phyloP scores from a whole-genome alignment of 2,113 vertebrate species.

The Probosciger aterrimus region DNA sequence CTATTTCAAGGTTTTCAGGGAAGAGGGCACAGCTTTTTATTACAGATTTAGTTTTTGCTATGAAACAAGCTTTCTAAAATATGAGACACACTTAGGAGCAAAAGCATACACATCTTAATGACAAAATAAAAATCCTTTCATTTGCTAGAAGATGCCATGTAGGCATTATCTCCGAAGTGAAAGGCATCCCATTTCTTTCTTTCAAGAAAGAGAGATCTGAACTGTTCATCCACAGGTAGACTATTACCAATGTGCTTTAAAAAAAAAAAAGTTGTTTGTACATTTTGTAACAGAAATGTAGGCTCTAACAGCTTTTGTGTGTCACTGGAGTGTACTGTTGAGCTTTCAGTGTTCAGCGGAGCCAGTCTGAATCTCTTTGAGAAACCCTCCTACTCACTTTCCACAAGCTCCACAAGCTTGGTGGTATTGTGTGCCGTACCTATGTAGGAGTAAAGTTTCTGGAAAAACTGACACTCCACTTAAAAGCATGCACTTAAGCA shows the following conservation, averaged over 20 bases:
- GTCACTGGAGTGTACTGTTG: neutral
- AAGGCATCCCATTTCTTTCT: neutral
- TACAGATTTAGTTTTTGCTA: neutral
- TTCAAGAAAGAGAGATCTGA: neutral
- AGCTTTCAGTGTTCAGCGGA: neutral
- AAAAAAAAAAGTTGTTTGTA: neutral
- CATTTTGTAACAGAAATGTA: neutral
- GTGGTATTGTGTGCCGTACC: neutral
- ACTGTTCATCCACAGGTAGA: neutral
- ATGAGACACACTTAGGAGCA: neutral
- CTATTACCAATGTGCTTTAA: neutral
- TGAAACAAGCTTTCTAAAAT: neutral
- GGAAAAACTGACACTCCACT: neutral
- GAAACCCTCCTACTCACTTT: constrained; percentile 22
- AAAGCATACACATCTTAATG: neutral
- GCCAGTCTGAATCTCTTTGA: neutral
- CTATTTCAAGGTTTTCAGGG: neutral
- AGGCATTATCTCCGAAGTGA: neutral
- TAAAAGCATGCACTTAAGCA: neutral
- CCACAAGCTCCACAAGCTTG: neutral
- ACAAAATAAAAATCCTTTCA: neutral
- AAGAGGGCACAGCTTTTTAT: neutral
- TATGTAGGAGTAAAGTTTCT: neutral
- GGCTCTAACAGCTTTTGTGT: neutral
- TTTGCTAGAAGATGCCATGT: neutral